Percentiles rank a stretch among this genome's conserved stretches.
These are phyloP conservation scores for Typhlomys cinereus DNA, from an alignment of 2,113 vertebrate genomes.

Conservation along the genomic window DNA sequence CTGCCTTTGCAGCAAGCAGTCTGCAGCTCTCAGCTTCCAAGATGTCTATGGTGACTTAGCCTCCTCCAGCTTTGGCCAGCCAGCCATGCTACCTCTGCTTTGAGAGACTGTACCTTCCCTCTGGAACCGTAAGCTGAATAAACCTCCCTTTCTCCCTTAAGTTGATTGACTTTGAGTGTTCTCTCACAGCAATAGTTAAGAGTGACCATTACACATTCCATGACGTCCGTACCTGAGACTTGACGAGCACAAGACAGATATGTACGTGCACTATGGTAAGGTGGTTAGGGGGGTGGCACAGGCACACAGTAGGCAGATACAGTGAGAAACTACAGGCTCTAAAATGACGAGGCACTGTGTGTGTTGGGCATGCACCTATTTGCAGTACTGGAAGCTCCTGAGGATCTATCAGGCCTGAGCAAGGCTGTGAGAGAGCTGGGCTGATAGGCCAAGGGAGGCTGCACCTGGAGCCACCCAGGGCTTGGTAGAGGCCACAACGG, in stretches of 20 bases:
- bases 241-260: slow-evolving; percentile 72
- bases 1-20: too few relatives aligned
- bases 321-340: slow-evolving; percentile 79
- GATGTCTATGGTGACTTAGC: too few relatives aligned
- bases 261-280: slow-evolving; percentile 80
- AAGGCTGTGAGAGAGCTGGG: neutral
- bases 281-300: slow-evolving; percentile 82
- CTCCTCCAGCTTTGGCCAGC: too few relatives aligned
- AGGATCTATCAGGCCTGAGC: slow-evolving; percentile 72
- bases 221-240: slow-evolving; percentile 81
- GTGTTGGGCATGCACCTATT: slow-evolving; percentile 84
- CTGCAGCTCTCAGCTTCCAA: too few relatives aligned
- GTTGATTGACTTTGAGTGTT: too few relatives aligned
- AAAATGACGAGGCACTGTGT: slow-evolving; percentile 82
- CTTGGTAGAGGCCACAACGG: neutral
- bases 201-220: slow-evolving; percentile 86
- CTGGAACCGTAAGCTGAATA: too few relatives aligned
- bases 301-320: slow-evolving; percentile 83
- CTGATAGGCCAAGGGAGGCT: neutral
- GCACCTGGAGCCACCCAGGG: fast-evolving
- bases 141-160: too few relatives aligned
- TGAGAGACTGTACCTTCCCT: too few relatives aligned
- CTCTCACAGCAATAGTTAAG: too few relatives aligned
- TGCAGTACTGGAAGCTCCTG: slow-evolving; percentile 84
- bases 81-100: too few relatives aligned